phyloP scores from a whole-genome alignment of 2,797 vertebrate genomes.

The Astyanax mexicanus region DNA sequence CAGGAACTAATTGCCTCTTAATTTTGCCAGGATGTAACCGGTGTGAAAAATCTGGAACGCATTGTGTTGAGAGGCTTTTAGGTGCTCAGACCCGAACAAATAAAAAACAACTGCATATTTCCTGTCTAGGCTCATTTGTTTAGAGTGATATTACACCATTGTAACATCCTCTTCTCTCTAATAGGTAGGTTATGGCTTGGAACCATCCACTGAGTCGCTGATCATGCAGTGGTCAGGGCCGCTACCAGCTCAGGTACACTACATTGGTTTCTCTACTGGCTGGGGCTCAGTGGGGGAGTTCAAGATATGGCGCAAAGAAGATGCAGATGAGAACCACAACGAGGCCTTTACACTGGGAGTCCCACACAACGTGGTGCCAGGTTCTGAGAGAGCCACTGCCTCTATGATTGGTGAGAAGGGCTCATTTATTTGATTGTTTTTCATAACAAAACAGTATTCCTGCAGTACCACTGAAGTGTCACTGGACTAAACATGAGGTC shows the following conservation, averaged over 20 bases:
- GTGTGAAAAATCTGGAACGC: constrained; percentile 20
- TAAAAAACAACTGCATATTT: not conserved
- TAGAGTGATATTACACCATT: not conserved
- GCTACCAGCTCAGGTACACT: constrained; percentile 83
- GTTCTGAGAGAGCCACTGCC: constrained; percentile 89
- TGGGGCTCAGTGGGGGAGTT: constrained; percentile 96
- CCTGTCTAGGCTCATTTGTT: not conserved
- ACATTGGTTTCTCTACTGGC: constrained; percentile 94
- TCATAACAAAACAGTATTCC: too few relatives aligned
- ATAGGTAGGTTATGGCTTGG: constrained; percentile 89
- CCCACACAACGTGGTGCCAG: constrained; percentile 90
- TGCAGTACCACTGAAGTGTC: too few relatives aligned
- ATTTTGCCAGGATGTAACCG: constrained; percentile 28
- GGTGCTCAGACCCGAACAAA: constrained; percentile 10
- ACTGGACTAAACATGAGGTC: too few relatives aligned
- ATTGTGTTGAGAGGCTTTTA: constrained; percentile 12
- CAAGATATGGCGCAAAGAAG: constrained; percentile 95
- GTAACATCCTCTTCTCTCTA: constrained; percentile 42
- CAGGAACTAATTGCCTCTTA: constrained; percentile 30
- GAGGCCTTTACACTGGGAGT: constrained; percentile 94
- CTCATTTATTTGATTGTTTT: not conserved
- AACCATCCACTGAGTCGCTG: constrained; percentile 85
- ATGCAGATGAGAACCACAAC: constrained; percentile 93
- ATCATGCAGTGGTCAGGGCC: constrained; percentile 86
- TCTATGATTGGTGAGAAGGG: constrained; percentile 88